Conservation (phyloP, 1,140 invertebrate genomes). For the Heliconius nattereri region DNA sequence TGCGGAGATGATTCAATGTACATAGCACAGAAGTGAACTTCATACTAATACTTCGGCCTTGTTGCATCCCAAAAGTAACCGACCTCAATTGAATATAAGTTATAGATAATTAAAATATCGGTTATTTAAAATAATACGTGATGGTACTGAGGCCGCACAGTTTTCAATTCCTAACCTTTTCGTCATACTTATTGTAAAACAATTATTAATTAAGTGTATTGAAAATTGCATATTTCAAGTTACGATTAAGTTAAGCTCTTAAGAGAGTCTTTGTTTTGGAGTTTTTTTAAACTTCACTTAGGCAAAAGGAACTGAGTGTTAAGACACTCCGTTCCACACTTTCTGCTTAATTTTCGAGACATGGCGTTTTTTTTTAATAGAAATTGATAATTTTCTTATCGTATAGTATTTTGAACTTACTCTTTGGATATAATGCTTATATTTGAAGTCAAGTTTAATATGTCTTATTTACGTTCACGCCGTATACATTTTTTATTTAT, state of each 20-base stretch:
- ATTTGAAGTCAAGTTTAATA: no score
- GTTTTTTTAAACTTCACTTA: background rate
- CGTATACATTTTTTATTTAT: no score
- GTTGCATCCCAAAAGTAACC: constrained; percentile 3
- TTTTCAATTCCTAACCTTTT: constrained; percentile 3
- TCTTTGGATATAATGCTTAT: no score
- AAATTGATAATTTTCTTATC: no score
- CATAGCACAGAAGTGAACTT: background rate
- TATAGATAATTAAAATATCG: constrained; percentile 18
- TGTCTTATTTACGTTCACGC: no score
- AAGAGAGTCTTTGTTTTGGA: no score
- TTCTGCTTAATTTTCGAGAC: background rate
- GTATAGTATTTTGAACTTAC: no score
- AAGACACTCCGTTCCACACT: background rate
- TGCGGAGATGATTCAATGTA: constrained; percentile 9
- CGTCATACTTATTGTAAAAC: background rate
- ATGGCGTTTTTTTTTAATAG: no score
- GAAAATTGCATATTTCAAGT: background rate
- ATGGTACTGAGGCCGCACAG: constrained; percentile 7
- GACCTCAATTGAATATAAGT: constrained; percentile 18
- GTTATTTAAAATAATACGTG: constrained; percentile 11
- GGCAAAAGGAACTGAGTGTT: background rate
- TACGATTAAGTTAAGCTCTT: no score
- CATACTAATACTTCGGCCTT: constrained; percentile 17
- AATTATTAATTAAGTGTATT: background rate